These are phyloP conservation scores for Sebastes steindachneri DNA, from an alignment of 2,797 vertebrate species.

Conservation along the genomic window DNA sequence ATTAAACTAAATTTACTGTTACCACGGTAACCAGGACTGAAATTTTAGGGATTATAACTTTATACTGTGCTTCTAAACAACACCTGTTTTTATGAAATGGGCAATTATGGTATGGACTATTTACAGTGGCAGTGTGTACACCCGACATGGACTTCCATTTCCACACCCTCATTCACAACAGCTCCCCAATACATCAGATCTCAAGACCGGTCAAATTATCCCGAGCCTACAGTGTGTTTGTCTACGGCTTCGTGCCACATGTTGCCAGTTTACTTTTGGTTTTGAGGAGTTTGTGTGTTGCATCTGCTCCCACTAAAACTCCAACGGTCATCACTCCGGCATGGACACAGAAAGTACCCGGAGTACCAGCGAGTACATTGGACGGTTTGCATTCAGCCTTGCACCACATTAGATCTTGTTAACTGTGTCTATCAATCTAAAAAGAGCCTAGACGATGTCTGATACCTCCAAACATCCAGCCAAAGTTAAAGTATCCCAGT, in stretches of 20 bases:
- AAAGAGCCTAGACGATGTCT: not conserved
- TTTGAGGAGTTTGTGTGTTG: not conserved
- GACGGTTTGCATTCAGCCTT: not conserved
- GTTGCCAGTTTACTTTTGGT: not conserved
- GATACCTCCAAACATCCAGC: not conserved
- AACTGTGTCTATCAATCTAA: not conserved
- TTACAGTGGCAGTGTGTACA: not conserved
- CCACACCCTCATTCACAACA: not conserved
- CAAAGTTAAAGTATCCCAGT: no score
- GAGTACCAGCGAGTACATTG: not conserved
- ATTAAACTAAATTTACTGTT: not conserved
- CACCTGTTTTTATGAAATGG: not conserved
- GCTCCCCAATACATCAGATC: not conserved
- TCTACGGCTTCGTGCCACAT: not conserved
- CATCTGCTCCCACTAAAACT: not conserved
- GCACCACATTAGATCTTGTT: not conserved
- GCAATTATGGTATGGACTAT: not conserved
- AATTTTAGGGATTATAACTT: not conserved
- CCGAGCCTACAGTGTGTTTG: not conserved
- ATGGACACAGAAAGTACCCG: not conserved
- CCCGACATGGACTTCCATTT: not conserved
- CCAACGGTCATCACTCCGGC: not conserved
- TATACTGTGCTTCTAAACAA: not conserved
- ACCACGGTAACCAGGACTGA: not conserved
- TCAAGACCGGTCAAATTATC: not conserved